Conservation (phyloP, 2,113 vertebrate species). For the Spea bombifrons region DNA sequence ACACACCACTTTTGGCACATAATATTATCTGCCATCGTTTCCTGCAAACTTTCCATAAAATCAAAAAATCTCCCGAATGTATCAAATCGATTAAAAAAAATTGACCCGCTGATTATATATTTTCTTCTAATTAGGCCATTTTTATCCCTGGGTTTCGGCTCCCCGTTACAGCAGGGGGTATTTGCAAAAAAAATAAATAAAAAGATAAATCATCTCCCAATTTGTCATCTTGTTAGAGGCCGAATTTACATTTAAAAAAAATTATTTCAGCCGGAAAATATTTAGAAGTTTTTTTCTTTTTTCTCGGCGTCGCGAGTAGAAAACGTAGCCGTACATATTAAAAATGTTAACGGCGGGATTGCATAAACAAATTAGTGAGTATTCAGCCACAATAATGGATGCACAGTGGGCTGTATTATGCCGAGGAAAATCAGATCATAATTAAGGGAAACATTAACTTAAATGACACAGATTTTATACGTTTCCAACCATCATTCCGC, state of each 20-base stretch:
- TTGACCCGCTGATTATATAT: no score
- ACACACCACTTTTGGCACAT: no score
- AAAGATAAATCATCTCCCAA: not conserved
- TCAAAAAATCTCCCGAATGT: no score
- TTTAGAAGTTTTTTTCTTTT: not conserved
- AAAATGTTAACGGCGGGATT: not conserved
- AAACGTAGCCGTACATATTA: not conserved
- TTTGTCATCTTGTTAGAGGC: conserved; percentile 2
- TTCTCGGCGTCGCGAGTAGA: not conserved
- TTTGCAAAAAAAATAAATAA: not conserved
- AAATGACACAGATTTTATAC: conserved; percentile 2
- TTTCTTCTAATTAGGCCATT: no score
- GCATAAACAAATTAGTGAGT: conserved; percentile 17
- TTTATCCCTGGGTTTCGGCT: no score
- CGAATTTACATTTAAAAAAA: not conserved
- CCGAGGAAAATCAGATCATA: conserved; percentile 8
- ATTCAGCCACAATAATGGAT: conserved; percentile 13
- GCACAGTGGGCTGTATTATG: not conserved
- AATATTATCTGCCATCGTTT: no score
- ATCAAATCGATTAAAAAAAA: no score
- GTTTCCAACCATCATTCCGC: not conserved
- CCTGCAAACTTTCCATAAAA: no score
- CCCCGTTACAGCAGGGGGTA: conserved; percentile 9
- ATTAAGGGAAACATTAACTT: conserved; percentile 24
- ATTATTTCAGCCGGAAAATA: not conserved